phyloP scores from a whole-genome alignment of 2,113 vertebrate genomes.

The Carlito syrichta region DNA sequence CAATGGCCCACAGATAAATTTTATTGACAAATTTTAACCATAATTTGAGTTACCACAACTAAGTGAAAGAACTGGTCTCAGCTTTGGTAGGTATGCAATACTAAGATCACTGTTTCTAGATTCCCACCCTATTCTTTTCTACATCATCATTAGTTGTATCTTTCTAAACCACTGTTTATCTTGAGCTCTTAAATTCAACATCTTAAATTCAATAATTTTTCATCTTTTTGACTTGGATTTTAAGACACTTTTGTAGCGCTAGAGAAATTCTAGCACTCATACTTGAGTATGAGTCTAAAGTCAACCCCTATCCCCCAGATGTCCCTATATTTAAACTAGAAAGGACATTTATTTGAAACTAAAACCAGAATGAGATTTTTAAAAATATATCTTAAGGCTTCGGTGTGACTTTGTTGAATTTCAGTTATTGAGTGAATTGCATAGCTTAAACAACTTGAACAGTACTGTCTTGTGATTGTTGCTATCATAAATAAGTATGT shows the following conservation, averaged over 20 bases:
- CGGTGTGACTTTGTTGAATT: background rate
- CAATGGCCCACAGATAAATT: too few relatives aligned
- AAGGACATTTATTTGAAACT: background rate
- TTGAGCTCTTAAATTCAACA: background rate
- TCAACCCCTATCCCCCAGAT: rapidly evolving
- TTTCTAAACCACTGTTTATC: background rate
- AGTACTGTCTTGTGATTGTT: background rate
- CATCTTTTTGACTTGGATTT: background rate
- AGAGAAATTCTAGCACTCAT: background rate
- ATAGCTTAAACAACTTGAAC: background rate
- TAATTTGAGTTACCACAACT: background rate
- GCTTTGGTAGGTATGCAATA: background rate
- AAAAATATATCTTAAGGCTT: background rate
- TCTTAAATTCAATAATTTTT: background rate
- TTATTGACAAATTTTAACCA: background rate
- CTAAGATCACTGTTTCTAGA: background rate
- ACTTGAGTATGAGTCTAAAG: background rate
- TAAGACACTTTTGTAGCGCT: background rate
- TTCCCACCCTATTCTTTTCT: background rate
- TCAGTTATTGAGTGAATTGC: background rate
- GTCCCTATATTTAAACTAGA: background rate
- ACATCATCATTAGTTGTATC: background rate
- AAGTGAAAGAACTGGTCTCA: background rate
- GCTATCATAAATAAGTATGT: background rate
- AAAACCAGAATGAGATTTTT: background rate